Evolutionary conservation across 1,140 invertebrate genomes (phyloP), one percentile per base, ranked within the genome.

Genomic region (Asbolus verrucosus): DNA sequence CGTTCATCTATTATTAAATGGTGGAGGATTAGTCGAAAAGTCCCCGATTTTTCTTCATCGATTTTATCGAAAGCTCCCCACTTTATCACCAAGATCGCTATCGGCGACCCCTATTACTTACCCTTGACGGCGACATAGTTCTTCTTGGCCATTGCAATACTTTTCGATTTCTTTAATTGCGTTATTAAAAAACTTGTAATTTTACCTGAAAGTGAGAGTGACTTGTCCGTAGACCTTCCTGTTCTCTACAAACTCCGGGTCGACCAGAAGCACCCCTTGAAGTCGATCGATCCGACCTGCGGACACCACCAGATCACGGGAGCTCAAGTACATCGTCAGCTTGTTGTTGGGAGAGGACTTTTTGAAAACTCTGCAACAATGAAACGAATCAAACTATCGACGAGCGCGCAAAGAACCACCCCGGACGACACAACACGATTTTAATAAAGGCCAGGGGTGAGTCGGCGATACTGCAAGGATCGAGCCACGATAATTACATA

Each of bases 331-430:
- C 14, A 95, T 77, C 0, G 92, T 94, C 38, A 95, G 78, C 77
- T 93, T 92, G 78, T 90, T 92, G 80, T 94, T 94, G 2, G 91
- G 89, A 1, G 92, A 92, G 0, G 90, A 88, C 80, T 95, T 95
- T 78, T 90, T 90, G 79, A 87, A 87, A 3, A 87, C 86, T 73
- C 85, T 87, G 81, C 27, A 84, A 83, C 36, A 73, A 73, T 16
- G 8, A 18, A n/a, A n/a, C n/a, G n/a, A n/a, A n/a, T n/a, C n/a
- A n/a, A n/a, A n/a, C n/a, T n/a, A n/a, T n/a, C n/a, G n/a, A n/a
- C n/a, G n/a, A n/a, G n/a, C n/a, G n/a, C n/a, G n/a, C n/a, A n/a
- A n/a, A n/a, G n/a, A n/a, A n/a, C n/a, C n/a, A n/a, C n/a, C n/a
- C n/a, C n/a, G n/a, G n/a, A n/a, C n/a, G n/a, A n/a, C n/a, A n/a